These are phyloP conservation scores for Sorex fumeus DNA, from an alignment of 2,113 vertebrate genomes.

Conservation along the genomic window DNA sequence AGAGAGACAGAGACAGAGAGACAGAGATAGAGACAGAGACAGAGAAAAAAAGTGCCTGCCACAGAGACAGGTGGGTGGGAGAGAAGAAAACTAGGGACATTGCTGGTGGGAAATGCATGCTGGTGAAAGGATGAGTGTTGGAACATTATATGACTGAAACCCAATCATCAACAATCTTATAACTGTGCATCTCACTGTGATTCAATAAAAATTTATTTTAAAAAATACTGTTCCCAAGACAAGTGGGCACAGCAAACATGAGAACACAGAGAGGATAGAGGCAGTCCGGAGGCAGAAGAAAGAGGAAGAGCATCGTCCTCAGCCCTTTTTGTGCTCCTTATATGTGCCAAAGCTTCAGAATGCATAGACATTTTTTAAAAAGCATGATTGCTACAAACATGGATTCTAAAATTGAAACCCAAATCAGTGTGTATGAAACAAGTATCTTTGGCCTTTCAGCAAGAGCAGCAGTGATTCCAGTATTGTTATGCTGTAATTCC, in stretches of 20 bases:
- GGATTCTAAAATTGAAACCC: not conserved
- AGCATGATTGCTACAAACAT: not conserved
- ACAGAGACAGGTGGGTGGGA: too few species aligned
- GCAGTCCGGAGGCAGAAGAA: not conserved
- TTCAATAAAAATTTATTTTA: too few species aligned
- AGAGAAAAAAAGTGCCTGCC: too few species aligned
- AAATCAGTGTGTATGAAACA: not conserved
- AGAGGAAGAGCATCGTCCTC: fast-evolving
- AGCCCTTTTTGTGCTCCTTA: not conserved
- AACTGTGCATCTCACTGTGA: too few species aligned
- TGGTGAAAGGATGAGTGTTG: too few species aligned
- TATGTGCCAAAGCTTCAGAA: not conserved
- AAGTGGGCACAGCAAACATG: not conserved
- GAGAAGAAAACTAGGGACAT: too few species aligned
- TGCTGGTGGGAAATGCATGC: too few species aligned
- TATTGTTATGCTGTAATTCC: not conserved
- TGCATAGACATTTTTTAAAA: not conserved
- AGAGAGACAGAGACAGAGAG: too few species aligned
- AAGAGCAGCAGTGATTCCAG: not conserved
- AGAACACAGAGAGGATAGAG: too few species aligned
- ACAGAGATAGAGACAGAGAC: too few species aligned
- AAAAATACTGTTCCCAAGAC: not conserved
- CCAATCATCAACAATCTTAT: too few species aligned
- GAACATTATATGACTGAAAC: too few species aligned
- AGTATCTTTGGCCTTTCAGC: not conserved